These are phyloP conservation scores for Nysson spinosus DNA, from an alignment of 2,888 invertebrate species.

Conservation along the genomic window DNA sequence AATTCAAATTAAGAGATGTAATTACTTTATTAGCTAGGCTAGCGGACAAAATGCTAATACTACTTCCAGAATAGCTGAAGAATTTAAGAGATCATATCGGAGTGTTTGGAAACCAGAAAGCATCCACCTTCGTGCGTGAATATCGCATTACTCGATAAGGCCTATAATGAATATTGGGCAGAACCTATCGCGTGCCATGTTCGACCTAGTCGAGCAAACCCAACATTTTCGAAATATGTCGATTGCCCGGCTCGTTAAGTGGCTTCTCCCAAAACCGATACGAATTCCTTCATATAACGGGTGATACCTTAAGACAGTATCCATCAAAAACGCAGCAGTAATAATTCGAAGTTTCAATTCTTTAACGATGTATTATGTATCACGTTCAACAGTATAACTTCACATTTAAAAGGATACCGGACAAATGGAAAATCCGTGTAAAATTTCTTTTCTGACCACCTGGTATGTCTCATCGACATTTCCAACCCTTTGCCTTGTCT, in stretches of 20 bases:
- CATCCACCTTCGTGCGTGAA: conserved; percentile 29
- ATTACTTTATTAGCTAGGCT: no score
- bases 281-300: conserved; percentile 33
- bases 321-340: no score
- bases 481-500: conserved; percentile 6
- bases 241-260: conserved; percentile 40
- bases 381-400: no score
- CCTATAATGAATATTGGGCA: conserved; percentile 21
- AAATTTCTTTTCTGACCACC: conserved; percentile 2
- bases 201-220: conserved; percentile 4
- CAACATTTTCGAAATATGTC: conserved; percentile 41
- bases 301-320: conserved; percentile 8
- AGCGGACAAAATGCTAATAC: no score
- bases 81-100: no score
- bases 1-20: no score
- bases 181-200: conserved; percentile 48
- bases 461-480: conserved; percentile 21
- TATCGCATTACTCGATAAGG: conserved; percentile 30
- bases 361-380: no score
- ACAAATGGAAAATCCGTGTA: conserved; percentile 4
- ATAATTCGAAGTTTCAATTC: no score
- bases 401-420: no score
- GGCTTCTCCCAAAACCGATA: conserved; percentile 33
- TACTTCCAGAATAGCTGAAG: no score
- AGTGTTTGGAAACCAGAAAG: no score